These are phyloP conservation scores for Tetragonula carbonaria DNA, from an alignment of 2,888 invertebrate species.

Conservation along the genomic window DNA sequence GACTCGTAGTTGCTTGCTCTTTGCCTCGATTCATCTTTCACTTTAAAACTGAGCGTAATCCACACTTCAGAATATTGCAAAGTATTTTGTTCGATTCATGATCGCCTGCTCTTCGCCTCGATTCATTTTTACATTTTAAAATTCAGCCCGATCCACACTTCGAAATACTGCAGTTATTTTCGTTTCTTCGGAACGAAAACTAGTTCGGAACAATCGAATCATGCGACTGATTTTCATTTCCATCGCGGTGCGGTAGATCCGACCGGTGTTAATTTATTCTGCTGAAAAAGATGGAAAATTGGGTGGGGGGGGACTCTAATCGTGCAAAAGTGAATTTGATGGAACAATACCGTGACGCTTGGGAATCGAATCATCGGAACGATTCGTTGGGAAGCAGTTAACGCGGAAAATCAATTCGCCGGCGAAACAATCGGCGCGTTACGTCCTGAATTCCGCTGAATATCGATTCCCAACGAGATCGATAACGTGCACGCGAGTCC, in stretches of 20 bases:
- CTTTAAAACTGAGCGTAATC: too few species aligned
- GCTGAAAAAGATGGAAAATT: background rate
- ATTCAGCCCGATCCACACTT: too few species aligned
- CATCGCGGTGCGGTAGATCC: background rate
- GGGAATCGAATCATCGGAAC: constrained; percentile 14
- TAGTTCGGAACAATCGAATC: background rate
- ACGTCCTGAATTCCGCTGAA: constrained; percentile 27
- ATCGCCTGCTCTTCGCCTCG: too few species aligned
- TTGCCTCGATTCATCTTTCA: too few species aligned
- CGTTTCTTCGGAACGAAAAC: too few species aligned
- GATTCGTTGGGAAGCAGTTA: constrained; percentile 22
- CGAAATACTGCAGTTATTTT: too few species aligned
- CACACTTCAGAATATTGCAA: too few species aligned
- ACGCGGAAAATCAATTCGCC: constrained; percentile 47
- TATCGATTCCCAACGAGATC: constrained; percentile 37
- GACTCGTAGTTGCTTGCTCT: too few species aligned
- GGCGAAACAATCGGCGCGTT: constrained; percentile 34
- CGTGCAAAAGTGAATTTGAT: background rate
- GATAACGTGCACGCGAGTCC: constrained; percentile 24
- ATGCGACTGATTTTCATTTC: background rate
- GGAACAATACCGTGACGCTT: background rate
- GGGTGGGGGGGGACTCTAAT: background rate
- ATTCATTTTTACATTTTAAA: too few species aligned
- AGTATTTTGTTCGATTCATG: too few species aligned
- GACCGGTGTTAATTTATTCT: background rate